A percentile compares a stretch with the other conserved stretches of the same genome.
These are phyloP conservation scores for Cephus spinipes DNA, from an alignment of 2,888 invertebrate species.

Conservation along the genomic window DNA sequence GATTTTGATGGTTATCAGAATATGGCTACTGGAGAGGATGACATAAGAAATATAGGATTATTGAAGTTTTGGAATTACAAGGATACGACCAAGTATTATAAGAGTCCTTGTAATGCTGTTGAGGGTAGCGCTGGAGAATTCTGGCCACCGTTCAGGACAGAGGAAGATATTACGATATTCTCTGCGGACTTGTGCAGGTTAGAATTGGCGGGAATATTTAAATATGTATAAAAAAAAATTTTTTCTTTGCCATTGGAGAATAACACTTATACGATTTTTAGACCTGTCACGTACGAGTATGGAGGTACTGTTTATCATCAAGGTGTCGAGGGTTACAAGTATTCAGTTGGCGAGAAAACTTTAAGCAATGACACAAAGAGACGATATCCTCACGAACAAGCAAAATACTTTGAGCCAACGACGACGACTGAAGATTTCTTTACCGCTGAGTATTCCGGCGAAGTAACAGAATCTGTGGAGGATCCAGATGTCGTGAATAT, in stretches of 20 bases:
- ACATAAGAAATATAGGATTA: conserved; percentile 75
- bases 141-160: conserved; percentile 75
- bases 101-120: conserved; percentile 72
- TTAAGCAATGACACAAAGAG: conserved; percentile 65
- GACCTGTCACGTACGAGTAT: conserved; percentile 64
- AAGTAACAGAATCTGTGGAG: conserved; percentile 26
- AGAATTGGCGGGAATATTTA: conserved; percentile 26
- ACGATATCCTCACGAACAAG: conserved; percentile 58
- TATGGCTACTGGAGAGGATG: conserved; percentile 77
- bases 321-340: conserved; percentile 77
- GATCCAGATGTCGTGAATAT: conserved; percentile 56
- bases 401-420: conserved; percentile 54
- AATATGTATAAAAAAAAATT: background rate
- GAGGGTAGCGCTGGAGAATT: conserved; percentile 85
- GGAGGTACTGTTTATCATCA: conserved; percentile 70
- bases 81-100: conserved; percentile 69
- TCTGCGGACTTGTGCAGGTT: conserved; percentile 82
- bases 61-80: conserved; percentile 80
- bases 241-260: background rate
- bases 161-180: conserved; percentile 74
- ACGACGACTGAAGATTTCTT: conserved; percentile 61
- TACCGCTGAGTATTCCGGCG: conserved; percentile 41
- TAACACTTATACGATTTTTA: conserved; percentile 19
- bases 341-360: conserved; percentile 73
- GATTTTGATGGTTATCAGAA: conserved; percentile 82